These are phyloP conservation scores for Drosophila ohnishii DNA, from an alignment of 1,140 invertebrate species.

Conservation along the genomic window DNA sequence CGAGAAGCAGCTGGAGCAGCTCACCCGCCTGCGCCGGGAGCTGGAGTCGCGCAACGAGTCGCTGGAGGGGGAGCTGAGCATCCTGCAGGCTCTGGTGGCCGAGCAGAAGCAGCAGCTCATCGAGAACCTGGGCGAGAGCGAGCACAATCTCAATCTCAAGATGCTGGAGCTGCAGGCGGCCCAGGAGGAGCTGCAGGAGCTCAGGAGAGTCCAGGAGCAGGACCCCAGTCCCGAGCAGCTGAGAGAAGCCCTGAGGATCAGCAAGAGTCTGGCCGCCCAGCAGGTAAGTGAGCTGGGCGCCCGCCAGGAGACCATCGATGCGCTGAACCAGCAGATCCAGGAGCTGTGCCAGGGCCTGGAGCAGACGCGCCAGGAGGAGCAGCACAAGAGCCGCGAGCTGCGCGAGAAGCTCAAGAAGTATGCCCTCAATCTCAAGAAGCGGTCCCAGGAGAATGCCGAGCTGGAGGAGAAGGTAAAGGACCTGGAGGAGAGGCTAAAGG, in stretches of 20 bases:
- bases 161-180: slow-evolving; percentile 84
- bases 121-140: slow-evolving; percentile 70
- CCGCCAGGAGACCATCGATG: slow-evolving; percentile 76
- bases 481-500: background rate
- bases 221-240: slow-evolving; percentile 23
- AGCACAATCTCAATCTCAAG: slow-evolving; percentile 83
- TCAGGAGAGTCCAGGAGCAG: slow-evolving; percentile 40
- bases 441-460: slow-evolving; percentile 86
- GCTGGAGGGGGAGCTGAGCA: slow-evolving; percentile 68
- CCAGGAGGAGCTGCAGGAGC: slow-evolving; percentile 63
- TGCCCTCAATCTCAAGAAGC: slow-evolving; percentile 89
- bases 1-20: slow-evolving; percentile 73
- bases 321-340: slow-evolving; percentile 66
- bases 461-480: slow-evolving; percentile 84
- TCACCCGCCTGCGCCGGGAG: slow-evolving; percentile 62
- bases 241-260: slow-evolving; percentile 43
- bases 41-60: slow-evolving; percentile 60
- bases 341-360: slow-evolving; percentile 67
- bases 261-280: slow-evolving; percentile 61
- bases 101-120: slow-evolving; percentile 82
- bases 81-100: slow-evolving; percentile 65
- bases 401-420: slow-evolving; percentile 91
- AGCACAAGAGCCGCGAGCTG: slow-evolving; percentile 67
- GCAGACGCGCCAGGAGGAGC: slow-evolving; percentile 27
- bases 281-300: slow-evolving; percentile 60